Evolutionary conservation across 2,113 vertebrate genomes (phyloP), one percentile per base, ranked within the genome.

Genomic region (Papio anubis): DNA sequence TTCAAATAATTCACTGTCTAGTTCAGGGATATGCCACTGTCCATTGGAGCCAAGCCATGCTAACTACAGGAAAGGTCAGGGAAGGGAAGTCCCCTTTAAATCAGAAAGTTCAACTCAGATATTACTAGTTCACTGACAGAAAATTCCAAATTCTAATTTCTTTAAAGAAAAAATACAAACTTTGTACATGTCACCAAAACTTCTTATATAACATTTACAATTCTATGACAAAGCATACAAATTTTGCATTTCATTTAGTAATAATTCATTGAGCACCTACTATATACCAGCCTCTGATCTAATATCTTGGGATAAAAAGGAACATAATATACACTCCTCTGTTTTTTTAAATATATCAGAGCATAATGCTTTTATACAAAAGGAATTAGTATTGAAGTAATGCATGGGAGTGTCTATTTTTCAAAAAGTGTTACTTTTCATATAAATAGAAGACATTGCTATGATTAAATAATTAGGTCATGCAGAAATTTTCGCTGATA

Each of bases 391-490:
- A 50, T 30, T 76, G 76, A 89, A n/a, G 40, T 48, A 93, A 82
- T 86, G 6, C 2, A 21, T 64, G 17, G 3, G 27, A 78, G 52
- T 64, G 9, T 80, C 61, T 84, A 18, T 48, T 89, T 95, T 90
- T 66, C n/a, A 92, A 72, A 93, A 93, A 83, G 7, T 57, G 18
- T 94, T 84, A 81, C 27, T 90, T 96, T 93, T 48, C 80, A 2
- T 94, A 23, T 43, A 96, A 92, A 97, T 61, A 83, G 4, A 93
- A 92, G 12, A 5, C 59, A 94, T 57, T 95, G 23, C 83, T 97
- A 59, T 73, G 23, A 89, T 92, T 96, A 96, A 85, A 89, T 96
- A 88, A 94, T 92, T 94, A 90, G 87, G n/a, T 90, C 93, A 80
- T 59, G 27, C 32, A 64, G 57, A 86, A 85, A n/a, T 90, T 89